Evolutionary conservation across 35 echinoderm and acorn worm species (phyloP).

Genomic region (Amphiura filiformis): DNA sequence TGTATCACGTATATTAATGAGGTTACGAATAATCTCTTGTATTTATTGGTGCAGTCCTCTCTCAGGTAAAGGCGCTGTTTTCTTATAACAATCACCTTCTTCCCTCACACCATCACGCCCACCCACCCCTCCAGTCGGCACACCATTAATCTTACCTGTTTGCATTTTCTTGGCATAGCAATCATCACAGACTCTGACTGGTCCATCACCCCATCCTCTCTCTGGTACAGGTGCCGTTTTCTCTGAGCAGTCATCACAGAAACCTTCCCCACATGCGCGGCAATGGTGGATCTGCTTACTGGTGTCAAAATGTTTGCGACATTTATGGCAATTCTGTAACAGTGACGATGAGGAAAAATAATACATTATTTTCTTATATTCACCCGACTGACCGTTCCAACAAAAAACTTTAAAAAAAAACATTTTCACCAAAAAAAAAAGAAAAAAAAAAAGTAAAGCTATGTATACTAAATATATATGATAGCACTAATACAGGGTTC

Average conservation of each 20-base stretch:
- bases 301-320: constrained; percentile 60
- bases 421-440: too few relatives aligned
- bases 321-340: constrained; percentile 58
- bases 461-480: too few relatives aligned
- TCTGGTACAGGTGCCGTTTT: constrained; percentile 77
- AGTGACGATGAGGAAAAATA: constrained; percentile 19
- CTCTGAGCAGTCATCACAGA: constrained; percentile 85
- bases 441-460: too few relatives aligned
- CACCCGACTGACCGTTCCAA: too few relatives aligned
- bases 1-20: too few relatives aligned
- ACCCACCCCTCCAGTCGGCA: constrained; percentile 67
- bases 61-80: not conserved
- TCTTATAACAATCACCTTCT: constrained; percentile 67
- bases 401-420: too few relatives aligned
- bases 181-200: constrained; percentile 85
- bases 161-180: constrained; percentile 60
- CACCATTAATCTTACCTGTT: not conserved
- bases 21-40: too few relatives aligned
- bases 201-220: constrained; percentile 88
- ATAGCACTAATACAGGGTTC: too few relatives aligned
- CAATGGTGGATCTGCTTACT: constrained; percentile 83
- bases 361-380: not conserved
- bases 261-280: constrained; percentile 81
- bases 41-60: too few relatives aligned
- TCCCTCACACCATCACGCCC: constrained; percentile 83